Conservation (phyloP, 2,888 invertebrate genomes). For the Cotesia congregata region DNA sequence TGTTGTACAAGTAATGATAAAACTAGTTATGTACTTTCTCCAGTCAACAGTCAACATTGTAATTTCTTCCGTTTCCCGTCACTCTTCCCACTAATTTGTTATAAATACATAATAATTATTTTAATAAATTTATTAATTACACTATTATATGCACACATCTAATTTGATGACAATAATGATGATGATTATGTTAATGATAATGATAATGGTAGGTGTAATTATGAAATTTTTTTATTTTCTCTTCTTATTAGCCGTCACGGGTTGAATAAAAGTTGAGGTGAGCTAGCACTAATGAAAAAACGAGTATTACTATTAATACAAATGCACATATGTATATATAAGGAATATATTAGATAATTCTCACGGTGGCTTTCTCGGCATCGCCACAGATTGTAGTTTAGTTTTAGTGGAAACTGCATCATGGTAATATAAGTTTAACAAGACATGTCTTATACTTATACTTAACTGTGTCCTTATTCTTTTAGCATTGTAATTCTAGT, state of each 20-base stretch:
- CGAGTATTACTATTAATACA: not conserved
- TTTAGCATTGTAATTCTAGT: constrained; percentile 37
- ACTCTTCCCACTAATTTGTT: not conserved
- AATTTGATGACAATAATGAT: not conserved
- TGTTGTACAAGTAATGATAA: not conserved
- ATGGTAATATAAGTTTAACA: constrained; percentile 13
- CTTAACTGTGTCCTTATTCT: not conserved
- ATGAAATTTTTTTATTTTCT: not conserved
- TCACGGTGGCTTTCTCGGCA: constrained; percentile 39
- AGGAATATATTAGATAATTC: constrained; percentile 47
- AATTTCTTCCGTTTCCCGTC: constrained; percentile 12
- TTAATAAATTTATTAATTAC: not conserved
- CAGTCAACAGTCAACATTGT: not conserved
- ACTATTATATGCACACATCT: not conserved
- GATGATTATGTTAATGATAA: not conserved
- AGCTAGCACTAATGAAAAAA: not conserved
- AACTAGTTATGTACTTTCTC: constrained; percentile 11
- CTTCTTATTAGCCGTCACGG: not conserved
- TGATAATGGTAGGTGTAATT: not conserved
- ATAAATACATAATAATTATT: not conserved
- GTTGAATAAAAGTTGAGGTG: not conserved
- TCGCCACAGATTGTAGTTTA: not conserved
- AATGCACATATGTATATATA: not conserved
- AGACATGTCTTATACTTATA: not conserved
- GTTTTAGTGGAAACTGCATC: not conserved